Evolutionary conservation across 2,888 invertebrate species (phyloP).

Genomic region (Lithosia quadra): DNA sequence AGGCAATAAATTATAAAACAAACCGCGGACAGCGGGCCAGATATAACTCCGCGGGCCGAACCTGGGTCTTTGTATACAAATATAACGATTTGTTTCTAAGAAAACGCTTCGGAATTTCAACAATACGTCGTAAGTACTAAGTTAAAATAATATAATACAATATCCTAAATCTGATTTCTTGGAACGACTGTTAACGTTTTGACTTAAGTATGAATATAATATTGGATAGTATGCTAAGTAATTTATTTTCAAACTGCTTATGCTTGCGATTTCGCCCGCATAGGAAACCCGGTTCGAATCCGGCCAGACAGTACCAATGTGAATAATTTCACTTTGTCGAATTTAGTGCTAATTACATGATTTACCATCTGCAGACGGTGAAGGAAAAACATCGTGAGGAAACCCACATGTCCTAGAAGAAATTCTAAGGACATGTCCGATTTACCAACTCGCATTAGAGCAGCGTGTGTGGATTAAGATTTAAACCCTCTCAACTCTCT

Average conservation of each 20-base stretch:
- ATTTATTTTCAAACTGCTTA: neutral
- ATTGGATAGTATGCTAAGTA: neutral
- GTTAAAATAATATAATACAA: constrained; percentile 35
- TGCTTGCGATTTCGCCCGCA: neutral
- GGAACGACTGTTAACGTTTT: constrained; percentile 18
- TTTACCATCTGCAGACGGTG: too few species aligned
- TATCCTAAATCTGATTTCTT: constrained; percentile 31
- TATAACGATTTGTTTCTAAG: constrained; percentile 28
- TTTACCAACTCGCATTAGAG: too few species aligned
- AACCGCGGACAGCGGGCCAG: constrained; percentile 17
- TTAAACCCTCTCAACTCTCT: too few species aligned
- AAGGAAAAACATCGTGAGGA: too few species aligned
- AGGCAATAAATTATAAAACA: constrained; percentile 30
- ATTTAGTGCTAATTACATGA: too few species aligned
- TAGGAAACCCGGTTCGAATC: too few species aligned
- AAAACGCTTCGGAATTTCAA: constrained; percentile 33
- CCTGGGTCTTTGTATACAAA: constrained; percentile 19
- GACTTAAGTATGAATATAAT: constrained; percentile 3
- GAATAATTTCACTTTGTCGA: too few species aligned
- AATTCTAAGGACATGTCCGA: too few species aligned
- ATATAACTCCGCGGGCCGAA: constrained; percentile 19
- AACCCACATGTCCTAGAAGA: too few species aligned
- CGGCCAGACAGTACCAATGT: too few species aligned
- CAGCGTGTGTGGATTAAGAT: too few species aligned
- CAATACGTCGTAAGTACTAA: constrained; percentile 33